Conservation (phyloP, 2,797 vertebrate species). For the Linurgus olivaceus region DNA sequence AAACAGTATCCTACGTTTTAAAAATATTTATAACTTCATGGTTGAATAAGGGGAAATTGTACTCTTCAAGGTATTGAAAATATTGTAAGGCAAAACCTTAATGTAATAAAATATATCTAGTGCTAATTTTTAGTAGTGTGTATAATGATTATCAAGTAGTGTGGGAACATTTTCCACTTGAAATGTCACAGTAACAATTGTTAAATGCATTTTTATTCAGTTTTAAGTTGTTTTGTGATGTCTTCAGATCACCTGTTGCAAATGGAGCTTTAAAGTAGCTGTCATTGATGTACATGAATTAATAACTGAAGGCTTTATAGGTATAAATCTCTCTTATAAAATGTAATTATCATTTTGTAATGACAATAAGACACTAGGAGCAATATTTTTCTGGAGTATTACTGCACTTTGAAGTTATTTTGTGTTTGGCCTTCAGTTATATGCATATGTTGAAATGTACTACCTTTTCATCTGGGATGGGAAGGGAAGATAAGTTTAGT, state of each 20-base stretch:
- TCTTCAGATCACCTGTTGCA: not conserved
- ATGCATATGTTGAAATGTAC: not conserved
- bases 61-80: not conserved
- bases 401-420: not conserved
- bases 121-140: not conserved
- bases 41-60: not conserved
- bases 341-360: not conserved
- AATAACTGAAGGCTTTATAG: not conserved
- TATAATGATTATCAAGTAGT: not conserved
- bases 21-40: not conserved
- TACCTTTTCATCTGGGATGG: not conserved
- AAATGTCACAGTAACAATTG: not conserved
- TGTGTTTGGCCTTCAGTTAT: not conserved
- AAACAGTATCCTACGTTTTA: not conserved
- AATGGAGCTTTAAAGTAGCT: not conserved
- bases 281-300: not conserved
- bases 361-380: not conserved
- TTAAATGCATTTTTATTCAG: not conserved
- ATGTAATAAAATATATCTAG: not conserved
- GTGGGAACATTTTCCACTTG: not conserved
- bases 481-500: not conserved
- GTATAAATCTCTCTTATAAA: not conserved
- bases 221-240: not conserved
- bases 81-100: not conserved
- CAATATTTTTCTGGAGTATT: not conserved